Evolutionary conservation across 1,140 invertebrate species (phyloP).

Genomic region (Acromyrmex heyeri): DNA sequence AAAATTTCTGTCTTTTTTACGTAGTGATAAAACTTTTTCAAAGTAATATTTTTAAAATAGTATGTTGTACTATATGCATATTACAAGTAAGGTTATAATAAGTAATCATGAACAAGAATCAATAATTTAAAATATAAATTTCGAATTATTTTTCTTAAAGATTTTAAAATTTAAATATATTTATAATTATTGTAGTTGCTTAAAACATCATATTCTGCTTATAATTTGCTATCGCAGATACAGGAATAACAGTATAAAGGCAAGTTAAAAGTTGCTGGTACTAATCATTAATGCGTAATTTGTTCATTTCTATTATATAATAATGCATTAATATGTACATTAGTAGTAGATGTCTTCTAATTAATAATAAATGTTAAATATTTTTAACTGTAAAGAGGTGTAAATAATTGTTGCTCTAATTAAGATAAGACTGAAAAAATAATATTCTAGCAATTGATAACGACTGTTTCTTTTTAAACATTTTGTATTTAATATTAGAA

Average conservation of each 20-base stretch:
- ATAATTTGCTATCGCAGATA: slow-evolving; percentile 50
- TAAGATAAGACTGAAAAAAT: not conserved
- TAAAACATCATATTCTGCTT: slow-evolving; percentile 68
- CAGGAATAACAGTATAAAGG: not conserved
- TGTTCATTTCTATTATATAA: no score
- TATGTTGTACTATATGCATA: no score
- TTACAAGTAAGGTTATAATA: no score
- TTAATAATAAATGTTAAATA: no score
- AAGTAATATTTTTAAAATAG: no score
- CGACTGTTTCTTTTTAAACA: not conserved
- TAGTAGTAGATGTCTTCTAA: no score
- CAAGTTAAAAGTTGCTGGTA: not conserved
- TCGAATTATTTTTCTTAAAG: not conserved
- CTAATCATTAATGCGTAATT: no score
- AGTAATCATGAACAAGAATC: not conserved
- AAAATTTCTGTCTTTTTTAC: no score
- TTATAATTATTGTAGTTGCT: slow-evolving; percentile 58
- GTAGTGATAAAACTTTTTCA: no score
- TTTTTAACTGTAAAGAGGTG: no score
- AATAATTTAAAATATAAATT: not conserved
- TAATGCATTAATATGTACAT: no score
- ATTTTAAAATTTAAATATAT: not conserved
- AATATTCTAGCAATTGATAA: not conserved
- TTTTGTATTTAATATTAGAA: slow-evolving; percentile 5
- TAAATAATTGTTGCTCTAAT: not conserved